These are phyloP conservation scores for Ctenomys sociabilis DNA, from an alignment of 2,113 vertebrate genomes.

Conservation along the genomic window DNA sequence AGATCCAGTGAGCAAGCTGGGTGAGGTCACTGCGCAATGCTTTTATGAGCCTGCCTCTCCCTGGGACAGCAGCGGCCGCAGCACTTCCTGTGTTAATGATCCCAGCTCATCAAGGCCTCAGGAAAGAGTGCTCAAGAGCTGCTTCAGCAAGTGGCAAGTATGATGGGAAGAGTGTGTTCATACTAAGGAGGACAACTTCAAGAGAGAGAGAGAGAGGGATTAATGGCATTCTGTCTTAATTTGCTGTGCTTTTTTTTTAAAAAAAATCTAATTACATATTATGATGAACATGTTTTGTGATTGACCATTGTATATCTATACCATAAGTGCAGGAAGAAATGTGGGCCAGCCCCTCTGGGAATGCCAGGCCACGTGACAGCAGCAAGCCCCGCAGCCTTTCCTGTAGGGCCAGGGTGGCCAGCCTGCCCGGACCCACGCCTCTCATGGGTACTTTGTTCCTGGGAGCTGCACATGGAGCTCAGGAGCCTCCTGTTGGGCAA, in stretches of 20 bases:
- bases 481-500: not conserved
- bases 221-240: not conserved
- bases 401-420: not conserved
- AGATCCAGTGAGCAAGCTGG: not conserved
- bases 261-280: not conserved
- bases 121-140: not conserved
- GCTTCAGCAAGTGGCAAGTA: not conserved
- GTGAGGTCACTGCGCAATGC: rapidly evolving
- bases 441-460: not conserved
- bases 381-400: not conserved
- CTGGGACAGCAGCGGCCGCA: not conserved
- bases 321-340: not conserved
- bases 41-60: not conserved
- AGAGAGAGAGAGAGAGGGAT: too few relatives aligned
- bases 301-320: not conserved
- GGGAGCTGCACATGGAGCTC: not conserved
- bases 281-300: not conserved
- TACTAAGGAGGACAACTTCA: not conserved
- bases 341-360: not conserved
- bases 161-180: not conserved
- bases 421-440: not conserved
- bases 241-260: not conserved
- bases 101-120: not conserved
- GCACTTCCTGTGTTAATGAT: not conserved
- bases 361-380: not conserved